Evolutionary conservation across 2,797 vertebrate species (phyloP), one percentile per base, ranked within the genome.

Genomic region (Acipenser transmontanus): DNA sequence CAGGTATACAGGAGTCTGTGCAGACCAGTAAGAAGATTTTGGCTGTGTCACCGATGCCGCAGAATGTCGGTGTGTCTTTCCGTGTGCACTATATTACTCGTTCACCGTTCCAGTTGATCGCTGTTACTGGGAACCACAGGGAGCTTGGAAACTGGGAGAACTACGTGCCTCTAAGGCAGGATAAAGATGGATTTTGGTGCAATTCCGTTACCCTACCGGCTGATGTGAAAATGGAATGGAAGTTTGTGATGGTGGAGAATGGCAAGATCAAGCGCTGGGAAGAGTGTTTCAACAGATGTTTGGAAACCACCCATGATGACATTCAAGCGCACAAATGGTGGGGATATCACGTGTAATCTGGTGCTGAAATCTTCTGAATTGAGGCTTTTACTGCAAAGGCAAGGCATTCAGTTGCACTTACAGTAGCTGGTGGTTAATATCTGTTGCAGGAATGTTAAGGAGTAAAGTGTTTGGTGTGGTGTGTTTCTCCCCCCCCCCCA

Each of bases 241-340:
- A 99, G 78, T 97, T 97, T 63, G 88, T 97, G 61, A 62, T 98
- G 72, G 83, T 97, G 76, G 94, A 99, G 60, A 84, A 93, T 0
- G 94, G 92, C 1, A 79, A 83, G 65, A 86, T 98, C 56, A 82
- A 77, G 49, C 93, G 94, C 20, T 99, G 96, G 97, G 97, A 99
- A 80, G 97, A 99, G 76, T 96, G 96, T 0, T 64, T 68, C 48
- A 98, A 99, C 54, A 91, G 94, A 11, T 77, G 72, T 64, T 85
- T 99, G 1, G 73, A 91, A 63, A 94, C 91, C 0, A 92, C 91
- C 50, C 86, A 81, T 0, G 89, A 95, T 6, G 90, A 94, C 74
- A 71, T 88, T 63, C 71, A 82, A 7, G 80, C 93, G 62, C 85
- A 94, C 52, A 87, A 86, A 79, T 91, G 81, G 76, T 99, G 97